A percentile compares a stretch with the other conserved stretches of the same genome.
These are phyloP conservation scores for Cricetomys ansorgei DNA, from an alignment of 2,113 vertebrate species.

Conservation along the genomic window DNA sequence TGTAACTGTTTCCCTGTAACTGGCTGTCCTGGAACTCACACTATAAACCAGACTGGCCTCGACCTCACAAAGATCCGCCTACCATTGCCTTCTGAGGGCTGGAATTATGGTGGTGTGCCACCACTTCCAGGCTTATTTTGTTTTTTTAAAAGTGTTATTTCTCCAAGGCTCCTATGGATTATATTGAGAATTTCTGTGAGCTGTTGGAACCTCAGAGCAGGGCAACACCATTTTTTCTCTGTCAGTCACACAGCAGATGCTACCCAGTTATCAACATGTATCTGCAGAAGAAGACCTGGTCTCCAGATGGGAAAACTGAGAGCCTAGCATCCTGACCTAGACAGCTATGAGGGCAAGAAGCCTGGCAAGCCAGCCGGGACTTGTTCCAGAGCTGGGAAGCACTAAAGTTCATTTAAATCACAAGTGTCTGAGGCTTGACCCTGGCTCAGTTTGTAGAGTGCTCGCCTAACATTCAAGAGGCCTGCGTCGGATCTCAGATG, in stretches of 20 bases:
- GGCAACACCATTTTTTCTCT: neutral
- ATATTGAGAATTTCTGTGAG: neutral
- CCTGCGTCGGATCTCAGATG: neutral
- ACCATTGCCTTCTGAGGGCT: no score
- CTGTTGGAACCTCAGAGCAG: neutral
- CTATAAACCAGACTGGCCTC: no score
- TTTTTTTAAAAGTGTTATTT: constrained; percentile 37
- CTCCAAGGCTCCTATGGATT: neutral
- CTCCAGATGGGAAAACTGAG: constrained; percentile 37
- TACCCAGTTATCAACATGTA: neutral
- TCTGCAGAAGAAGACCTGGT: neutral
- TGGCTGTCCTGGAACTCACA: no score
- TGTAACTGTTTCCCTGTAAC: no score
- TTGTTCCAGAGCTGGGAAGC: neutral
- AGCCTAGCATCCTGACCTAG: neutral
- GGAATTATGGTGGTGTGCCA: no score
- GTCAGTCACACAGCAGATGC: neutral
- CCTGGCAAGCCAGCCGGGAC: neutral
- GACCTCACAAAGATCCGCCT: no score
- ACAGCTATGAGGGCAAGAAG: neutral
- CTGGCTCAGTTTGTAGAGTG: neutral
- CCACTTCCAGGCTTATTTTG: no score
- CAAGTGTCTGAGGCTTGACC: neutral
- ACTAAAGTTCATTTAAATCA: neutral
- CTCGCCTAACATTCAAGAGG: neutral